Percentiles rank a stretch among this genome's conserved stretches.
Evolutionary conservation across 2,113 vertebrate genomes (phyloP).

Genomic region (Strigops habroptila): DNA sequence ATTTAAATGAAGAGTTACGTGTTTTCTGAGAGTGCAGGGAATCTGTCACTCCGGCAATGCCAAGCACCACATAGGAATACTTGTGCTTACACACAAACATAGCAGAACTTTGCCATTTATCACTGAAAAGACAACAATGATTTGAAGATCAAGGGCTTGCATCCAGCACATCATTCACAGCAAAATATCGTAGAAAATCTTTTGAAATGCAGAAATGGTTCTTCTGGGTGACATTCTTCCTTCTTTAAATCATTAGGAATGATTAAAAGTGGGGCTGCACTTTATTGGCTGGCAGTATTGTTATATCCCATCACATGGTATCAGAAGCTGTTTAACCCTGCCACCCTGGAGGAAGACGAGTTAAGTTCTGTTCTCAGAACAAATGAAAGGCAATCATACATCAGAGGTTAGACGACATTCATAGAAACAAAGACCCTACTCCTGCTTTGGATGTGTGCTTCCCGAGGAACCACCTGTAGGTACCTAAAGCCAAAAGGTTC

Average conservation of each 20-base stretch:
- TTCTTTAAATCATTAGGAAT: conserved; percentile 10
- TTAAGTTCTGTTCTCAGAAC: neutral
- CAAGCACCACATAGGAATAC: neutral
- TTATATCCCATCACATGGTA: neutral
- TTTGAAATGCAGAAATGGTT: conserved; percentile 17
- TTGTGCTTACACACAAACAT: neutral
- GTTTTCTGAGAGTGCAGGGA: neutral
- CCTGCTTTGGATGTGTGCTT: neutral
- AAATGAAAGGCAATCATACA: neutral
- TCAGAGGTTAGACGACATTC: neutral
- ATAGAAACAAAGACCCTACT: neutral
- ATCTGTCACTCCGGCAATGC: neutral
- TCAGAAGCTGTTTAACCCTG: neutral
- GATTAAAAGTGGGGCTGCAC: neutral
- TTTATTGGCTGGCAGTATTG: neutral
- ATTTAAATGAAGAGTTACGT: neutral
- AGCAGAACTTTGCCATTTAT: neutral
- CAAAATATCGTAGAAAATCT: neutral
- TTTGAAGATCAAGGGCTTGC: neutral
- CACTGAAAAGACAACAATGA: neutral
- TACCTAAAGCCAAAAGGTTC: neutral
- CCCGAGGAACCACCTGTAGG: neutral
- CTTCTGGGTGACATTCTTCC: conserved; percentile 23
- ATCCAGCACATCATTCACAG: neutral
- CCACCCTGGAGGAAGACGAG: neutral